These are phyloP conservation scores for Nysson spinosus DNA, from an alignment of 2,888 invertebrate species.

Conservation along the genomic window DNA sequence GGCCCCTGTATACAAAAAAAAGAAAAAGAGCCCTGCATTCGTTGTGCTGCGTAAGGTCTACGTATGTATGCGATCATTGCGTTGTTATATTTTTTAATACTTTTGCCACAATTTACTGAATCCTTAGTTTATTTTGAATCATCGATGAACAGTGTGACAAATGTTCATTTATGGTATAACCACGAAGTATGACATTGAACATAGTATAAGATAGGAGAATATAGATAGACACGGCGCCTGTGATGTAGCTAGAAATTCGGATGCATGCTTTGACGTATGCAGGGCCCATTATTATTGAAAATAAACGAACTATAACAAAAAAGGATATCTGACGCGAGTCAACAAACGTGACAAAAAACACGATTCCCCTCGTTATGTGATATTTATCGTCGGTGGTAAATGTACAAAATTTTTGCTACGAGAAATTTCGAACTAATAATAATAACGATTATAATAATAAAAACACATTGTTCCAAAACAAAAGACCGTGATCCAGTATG, in stretches of 20 bases:
- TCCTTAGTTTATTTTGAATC: constrained; percentile 54
- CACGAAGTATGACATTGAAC: constrained; percentile 54
- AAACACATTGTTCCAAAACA: no score
- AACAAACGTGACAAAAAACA: constrained; percentile 56
- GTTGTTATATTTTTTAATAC: constrained; percentile 69
- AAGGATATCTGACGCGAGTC: constrained; percentile 44
- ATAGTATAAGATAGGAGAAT: constrained; percentile 64
- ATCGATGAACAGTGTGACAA: constrained; percentile 53
- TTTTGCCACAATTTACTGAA: constrained; percentile 54
- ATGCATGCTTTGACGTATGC: constrained; percentile 64
- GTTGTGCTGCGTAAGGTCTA: constrained; percentile 58
- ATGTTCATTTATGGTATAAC: constrained; percentile 62
- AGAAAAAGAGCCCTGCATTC: constrained; percentile 71
- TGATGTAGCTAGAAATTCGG: constrained; percentile 72
- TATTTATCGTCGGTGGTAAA: constrained; percentile 69
- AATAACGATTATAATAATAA: no score
- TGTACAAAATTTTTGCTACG: constrained; percentile 55
- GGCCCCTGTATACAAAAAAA: constrained; percentile 50
- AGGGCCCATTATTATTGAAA: constrained; percentile 56
- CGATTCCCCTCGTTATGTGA: constrained; percentile 61
- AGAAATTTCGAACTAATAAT: no score
- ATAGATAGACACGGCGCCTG: constrained; percentile 71
- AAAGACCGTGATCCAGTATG: no score
- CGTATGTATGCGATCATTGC: constrained; percentile 62
- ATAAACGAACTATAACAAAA: constrained; percentile 22